A percentile compares a stretch with the other conserved stretches of the same genome.
Conservation (phyloP, 2,888 invertebrate species). For the Gymnocheta viridis region DNA sequence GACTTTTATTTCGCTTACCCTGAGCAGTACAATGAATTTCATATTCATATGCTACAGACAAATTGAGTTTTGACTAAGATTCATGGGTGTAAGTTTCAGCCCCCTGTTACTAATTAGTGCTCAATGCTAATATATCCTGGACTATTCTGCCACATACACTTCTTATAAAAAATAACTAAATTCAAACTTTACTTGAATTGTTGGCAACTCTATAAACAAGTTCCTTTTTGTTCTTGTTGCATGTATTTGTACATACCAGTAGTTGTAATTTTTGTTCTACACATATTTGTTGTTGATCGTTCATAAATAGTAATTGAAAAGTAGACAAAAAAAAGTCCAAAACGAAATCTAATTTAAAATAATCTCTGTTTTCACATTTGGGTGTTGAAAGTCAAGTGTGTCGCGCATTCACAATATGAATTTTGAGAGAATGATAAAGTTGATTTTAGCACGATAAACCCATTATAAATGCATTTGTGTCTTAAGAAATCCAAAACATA, state of each 20-base stretch:
- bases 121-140: too few relatives aligned
- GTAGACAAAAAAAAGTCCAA: conserved; percentile 10
- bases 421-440: conserved; percentile 75
- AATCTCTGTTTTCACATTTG: conserved; percentile 60
- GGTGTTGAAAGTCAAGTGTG: conserved; percentile 69
- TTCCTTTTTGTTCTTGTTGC: background rate
- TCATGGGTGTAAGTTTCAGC: too few relatives aligned
- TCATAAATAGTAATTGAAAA: conserved; percentile 40
- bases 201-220: conserved; percentile 51
- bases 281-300: conserved; percentile 38
- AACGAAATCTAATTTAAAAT: conserved; percentile 55
- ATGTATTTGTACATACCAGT: background rate
- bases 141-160: too few relatives aligned
- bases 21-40: too few relatives aligned
- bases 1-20: too few relatives aligned
- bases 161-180: too few relatives aligned
- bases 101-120: too few relatives aligned
- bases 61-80: too few relatives aligned
- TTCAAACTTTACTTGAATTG: background rate
- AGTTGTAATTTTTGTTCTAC: conserved; percentile 13
- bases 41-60: too few relatives aligned
- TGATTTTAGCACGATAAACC: conserved; percentile 79
- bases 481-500: conserved; percentile 48
- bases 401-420: conserved; percentile 62
- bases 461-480: conserved; percentile 78